phyloP scores from a whole-genome alignment of 1,140 invertebrate species.

The Hermetia illucens region DNA sequence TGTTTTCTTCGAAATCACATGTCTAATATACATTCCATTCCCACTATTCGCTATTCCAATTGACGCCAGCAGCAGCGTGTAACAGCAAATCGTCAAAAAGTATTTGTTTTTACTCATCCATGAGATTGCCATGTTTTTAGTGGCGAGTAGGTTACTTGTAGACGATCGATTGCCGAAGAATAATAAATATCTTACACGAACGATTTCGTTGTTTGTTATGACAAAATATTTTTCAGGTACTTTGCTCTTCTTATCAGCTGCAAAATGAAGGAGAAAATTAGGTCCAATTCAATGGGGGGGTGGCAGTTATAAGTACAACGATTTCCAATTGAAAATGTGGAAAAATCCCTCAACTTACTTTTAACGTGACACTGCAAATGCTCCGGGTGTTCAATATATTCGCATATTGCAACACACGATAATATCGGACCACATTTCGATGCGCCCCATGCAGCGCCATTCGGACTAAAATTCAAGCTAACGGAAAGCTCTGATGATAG shows the following conservation, averaged over 20 bases:
- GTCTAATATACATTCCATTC: conserved; percentile 4
- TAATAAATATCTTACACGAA: conserved; percentile 61
- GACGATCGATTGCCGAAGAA: conserved; percentile 45
- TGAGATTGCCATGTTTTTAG: neutral
- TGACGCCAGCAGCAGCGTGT: conserved; percentile 7
- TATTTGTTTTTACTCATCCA: conserved; percentile 9
- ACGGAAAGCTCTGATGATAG: conserved; percentile 56
- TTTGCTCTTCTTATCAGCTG: neutral
- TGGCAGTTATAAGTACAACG: neutral
- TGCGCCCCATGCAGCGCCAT: conserved; percentile 54
- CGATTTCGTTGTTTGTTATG: conserved; percentile 58
- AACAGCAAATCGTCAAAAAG: conserved; percentile 1
- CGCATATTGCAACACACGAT: conserved; percentile 62
- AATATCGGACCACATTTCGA: conserved; percentile 55
- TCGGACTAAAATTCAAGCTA: conserved; percentile 52
- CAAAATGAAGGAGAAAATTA: neutral
- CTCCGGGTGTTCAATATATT: conserved; percentile 57
- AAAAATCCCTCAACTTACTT: conserved; percentile 8
- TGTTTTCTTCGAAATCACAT: conserved; percentile 1
- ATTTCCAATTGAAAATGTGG: neutral
- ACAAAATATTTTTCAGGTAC: conserved; percentile 57
- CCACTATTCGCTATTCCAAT: conserved; percentile 10
- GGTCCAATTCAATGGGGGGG: neutral
- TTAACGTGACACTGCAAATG: conserved; percentile 34
- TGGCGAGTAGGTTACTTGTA: neutral